A percentile compares a stretch with the other conserved stretches of the same genome.
Conservation (phyloP, 2,113 vertebrate genomes). For the Chaetops frenatus region DNA sequence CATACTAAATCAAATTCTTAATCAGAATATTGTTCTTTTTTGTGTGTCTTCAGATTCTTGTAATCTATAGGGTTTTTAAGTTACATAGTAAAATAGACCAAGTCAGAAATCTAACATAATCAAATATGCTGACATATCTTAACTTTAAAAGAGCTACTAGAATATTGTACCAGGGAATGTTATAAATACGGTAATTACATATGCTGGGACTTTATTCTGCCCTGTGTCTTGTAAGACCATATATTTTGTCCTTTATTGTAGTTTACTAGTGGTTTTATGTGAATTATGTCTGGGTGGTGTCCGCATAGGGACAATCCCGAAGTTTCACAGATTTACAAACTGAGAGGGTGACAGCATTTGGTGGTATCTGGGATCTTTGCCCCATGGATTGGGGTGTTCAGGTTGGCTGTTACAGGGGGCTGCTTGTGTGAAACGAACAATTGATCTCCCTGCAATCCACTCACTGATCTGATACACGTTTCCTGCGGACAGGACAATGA, state of each 20-base stretch:
- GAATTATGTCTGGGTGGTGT: not conserved
- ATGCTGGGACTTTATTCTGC: constrained; percentile 25
- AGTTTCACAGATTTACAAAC: not conserved
- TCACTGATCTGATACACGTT: fast-evolving
- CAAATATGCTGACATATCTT: constrained; percentile 61
- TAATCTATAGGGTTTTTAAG: constrained; percentile 62
- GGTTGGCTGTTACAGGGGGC: not conserved
- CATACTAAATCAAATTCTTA: constrained; percentile 77
- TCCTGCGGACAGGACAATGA: not conserved
- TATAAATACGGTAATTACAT: constrained; percentile 60
- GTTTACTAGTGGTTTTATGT: not conserved
- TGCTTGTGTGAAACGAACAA: not conserved
- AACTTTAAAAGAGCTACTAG: constrained; percentile 56
- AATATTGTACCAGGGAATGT: constrained; percentile 10
- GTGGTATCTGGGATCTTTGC: not conserved
- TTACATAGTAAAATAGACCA: constrained; percentile 36
- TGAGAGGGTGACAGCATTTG: fast-evolving
- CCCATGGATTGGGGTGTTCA: not conserved
- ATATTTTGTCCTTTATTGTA: not conserved
- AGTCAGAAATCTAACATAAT: constrained; percentile 60
- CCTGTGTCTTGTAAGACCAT: not conserved
- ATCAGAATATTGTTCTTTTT: constrained; percentile 71
- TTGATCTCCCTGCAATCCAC: not conserved
- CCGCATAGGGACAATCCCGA: not conserved
- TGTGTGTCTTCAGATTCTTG: constrained; percentile 60